Conservation (phyloP, 2,888 invertebrate species). For the Lasius platythorax region DNA sequence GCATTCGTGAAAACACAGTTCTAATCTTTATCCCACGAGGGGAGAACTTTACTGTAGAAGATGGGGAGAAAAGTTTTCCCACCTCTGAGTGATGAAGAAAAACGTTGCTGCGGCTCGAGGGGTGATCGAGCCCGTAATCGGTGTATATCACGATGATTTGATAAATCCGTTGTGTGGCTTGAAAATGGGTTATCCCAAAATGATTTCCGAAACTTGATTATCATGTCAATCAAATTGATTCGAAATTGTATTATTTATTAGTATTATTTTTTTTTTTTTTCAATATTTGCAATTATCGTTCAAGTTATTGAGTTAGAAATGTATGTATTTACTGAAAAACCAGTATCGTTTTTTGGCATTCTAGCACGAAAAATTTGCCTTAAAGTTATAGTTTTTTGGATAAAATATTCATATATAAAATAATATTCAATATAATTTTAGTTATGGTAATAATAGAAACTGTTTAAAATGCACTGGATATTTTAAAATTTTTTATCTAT, state of each 20-base stretch:
- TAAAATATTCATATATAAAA: neutral
- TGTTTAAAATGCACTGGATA: neutral
- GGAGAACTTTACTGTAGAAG: constrained; percentile 48
- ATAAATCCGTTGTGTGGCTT: constrained; percentile 42
- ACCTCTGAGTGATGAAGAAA: constrained; percentile 58
- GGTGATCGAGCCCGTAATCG: constrained; percentile 38
- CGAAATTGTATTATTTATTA: constrained; percentile 11
- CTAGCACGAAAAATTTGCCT: too few relatives aligned
- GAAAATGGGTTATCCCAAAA: constrained; percentile 44
- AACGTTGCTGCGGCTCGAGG: constrained; percentile 52
- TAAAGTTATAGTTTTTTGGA: neutral
- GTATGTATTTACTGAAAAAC: neutral
- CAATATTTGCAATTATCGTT: constrained; percentile 1
- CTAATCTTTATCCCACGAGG: constrained; percentile 67
- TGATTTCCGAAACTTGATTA: constrained; percentile 40
- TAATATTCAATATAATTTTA: neutral
- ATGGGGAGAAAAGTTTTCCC: constrained; percentile 54
- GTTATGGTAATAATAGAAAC: neutral
- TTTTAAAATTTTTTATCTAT: neutral
- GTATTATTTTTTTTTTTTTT: constrained; percentile 45
- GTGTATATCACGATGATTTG: constrained; percentile 64
- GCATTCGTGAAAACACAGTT: constrained; percentile 68
- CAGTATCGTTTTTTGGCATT: neutral
- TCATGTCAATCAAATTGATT: constrained; percentile 38
- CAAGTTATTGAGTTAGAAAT: constrained; percentile 19